Evolutionary conservation across 1,140 invertebrate genomes (phyloP).

Genomic region (Formica exsecta): DNA sequence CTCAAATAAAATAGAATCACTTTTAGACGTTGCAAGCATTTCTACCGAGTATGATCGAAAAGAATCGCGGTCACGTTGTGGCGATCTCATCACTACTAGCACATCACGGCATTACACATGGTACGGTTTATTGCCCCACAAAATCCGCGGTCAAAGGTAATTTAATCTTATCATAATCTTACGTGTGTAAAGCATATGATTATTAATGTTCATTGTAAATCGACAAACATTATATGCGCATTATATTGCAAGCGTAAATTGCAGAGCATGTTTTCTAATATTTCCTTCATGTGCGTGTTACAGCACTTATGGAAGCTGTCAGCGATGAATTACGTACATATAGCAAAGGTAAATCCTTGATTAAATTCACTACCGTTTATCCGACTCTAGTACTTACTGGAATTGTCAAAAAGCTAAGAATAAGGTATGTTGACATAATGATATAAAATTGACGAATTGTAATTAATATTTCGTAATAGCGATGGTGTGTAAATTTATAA

Average conservation of each 20-base stretch:
- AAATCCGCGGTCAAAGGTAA: slow-evolving; percentile 93
- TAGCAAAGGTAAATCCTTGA: neutral
- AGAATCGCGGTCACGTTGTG: slow-evolving; percentile 93
- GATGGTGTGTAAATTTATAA: neutral
- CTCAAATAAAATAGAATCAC: neutral
- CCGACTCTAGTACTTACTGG: neutral
- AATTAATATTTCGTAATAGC: too few relatives aligned
- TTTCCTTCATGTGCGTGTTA: neutral
- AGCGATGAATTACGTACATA: neutral
- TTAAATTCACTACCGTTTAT: slow-evolving; percentile 36
- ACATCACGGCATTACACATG: slow-evolving; percentile 90
- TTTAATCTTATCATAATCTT: neutral
- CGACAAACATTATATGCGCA: too few relatives aligned
- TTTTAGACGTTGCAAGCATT: slow-evolving; percentile 91
- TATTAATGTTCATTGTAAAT: too few relatives aligned
- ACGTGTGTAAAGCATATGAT: neutral
- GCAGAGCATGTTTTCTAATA: too few relatives aligned
- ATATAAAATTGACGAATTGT: too few relatives aligned
- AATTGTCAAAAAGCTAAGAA: neutral
- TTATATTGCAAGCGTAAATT: too few relatives aligned
- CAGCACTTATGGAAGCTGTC: neutral
- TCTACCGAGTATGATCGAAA: slow-evolving; percentile 92
- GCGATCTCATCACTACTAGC: slow-evolving; percentile 94
- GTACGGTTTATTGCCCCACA: slow-evolving; percentile 94
- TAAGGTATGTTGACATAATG: neutral